Percentiles rank a stretch among this genome's conserved stretches.
Evolutionary conservation across 2,888 invertebrate species (phyloP).

Genomic region (Eristalis tenax): DNA sequence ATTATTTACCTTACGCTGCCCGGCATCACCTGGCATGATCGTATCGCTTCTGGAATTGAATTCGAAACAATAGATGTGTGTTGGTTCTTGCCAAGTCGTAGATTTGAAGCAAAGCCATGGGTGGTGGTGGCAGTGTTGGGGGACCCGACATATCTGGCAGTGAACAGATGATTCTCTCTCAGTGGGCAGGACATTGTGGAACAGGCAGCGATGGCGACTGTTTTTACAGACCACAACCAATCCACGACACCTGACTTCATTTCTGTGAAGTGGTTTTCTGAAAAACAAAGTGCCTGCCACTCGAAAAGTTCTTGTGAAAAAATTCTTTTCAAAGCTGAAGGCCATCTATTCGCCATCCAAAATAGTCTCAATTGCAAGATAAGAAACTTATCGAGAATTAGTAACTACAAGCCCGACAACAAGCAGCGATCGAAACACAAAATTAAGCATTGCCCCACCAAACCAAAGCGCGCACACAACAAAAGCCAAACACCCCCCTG

Average conservation of each 20-base stretch:
- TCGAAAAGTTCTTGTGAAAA: background rate
- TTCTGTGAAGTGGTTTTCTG: too few relatives aligned
- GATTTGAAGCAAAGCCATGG: background rate
- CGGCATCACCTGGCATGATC: conserved; percentile 2
- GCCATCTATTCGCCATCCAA: background rate
- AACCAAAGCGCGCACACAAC: background rate
- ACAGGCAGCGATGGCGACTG: too few relatives aligned
- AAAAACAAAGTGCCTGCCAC: too few relatives aligned
- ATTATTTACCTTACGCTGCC: conserved; percentile 8
- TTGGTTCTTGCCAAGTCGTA: background rate
- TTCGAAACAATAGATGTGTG: too few relatives aligned
- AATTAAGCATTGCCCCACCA: background rate
- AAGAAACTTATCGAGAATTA: background rate
- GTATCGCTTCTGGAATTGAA: background rate
- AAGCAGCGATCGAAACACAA: background rate
- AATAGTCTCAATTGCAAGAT: background rate
- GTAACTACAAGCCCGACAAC: background rate
- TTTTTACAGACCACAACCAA: too few relatives aligned
- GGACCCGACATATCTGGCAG: too few relatives aligned
- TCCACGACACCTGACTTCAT: too few relatives aligned
- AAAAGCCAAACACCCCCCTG: too few relatives aligned
- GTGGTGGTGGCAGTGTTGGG: too few relatives aligned
- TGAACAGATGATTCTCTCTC: too few relatives aligned
- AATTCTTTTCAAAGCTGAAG: background rate
- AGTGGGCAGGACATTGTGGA: too few relatives aligned